Conservation (phyloP, 2,113 vertebrate species). For the Malurus cyaneus region DNA sequence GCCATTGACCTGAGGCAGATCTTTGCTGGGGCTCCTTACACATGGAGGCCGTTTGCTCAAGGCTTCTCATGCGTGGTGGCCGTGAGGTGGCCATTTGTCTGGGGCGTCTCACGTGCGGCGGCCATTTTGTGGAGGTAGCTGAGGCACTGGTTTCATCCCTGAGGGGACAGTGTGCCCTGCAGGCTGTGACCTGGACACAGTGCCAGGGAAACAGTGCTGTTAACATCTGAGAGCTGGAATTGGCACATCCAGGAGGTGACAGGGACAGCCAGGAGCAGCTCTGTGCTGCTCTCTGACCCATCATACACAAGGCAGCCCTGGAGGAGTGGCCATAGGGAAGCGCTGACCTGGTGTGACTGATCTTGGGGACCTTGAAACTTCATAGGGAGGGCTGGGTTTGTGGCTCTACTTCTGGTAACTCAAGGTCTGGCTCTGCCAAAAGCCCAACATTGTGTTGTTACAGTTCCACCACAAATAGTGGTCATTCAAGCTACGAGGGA, state of each 20-base stretch:
- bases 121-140: neutral
- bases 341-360: rapidly evolving
- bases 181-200: neutral
- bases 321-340: neutral
- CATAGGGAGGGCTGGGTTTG: neutral
- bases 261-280: neutral
- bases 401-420: neutral
- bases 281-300: rapidly evolving
- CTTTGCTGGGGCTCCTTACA: neutral
- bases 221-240: neutral
- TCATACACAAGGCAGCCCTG: rapidly evolving
- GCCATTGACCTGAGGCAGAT: neutral
- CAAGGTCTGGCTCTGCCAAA: neutral
- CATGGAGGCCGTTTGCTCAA: rapidly evolving
- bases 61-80: neutral
- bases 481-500: neutral
- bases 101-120: rapidly evolving
- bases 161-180: neutral
- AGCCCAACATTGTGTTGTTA: neutral
- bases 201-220: neutral
- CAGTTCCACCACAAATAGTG: neutral
- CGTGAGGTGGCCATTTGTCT: neutral
- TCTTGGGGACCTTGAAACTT: neutral
- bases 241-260: neutral
- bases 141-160: neutral